Conservation (phyloP, 2,797 vertebrate species). For the Sebastolobus altivelis region DNA sequence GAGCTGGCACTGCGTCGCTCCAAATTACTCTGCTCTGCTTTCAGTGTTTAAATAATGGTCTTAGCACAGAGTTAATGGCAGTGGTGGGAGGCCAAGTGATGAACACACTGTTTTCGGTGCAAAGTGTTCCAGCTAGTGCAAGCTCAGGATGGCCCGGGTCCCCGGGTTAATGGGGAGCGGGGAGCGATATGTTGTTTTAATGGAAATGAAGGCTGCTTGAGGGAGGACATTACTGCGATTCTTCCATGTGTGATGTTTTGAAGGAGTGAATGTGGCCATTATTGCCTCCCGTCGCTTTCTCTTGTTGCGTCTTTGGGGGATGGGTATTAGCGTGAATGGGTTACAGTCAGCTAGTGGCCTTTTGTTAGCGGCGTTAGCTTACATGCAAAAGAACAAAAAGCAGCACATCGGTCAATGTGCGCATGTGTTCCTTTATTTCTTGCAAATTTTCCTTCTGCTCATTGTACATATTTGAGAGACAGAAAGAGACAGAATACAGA, state of each 20-base stretch:
- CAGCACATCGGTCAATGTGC: slow-evolving; percentile 46
- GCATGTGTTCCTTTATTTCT: slow-evolving; percentile 15
- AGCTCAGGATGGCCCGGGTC: slow-evolving; percentile 55
- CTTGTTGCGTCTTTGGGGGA: slow-evolving; percentile 62
- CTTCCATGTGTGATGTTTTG: slow-evolving; percentile 73
- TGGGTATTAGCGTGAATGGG: slow-evolving; percentile 49
- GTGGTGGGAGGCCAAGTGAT: slow-evolving; percentile 74
- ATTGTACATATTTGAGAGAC: slow-evolving; percentile 27
- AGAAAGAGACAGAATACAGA: slow-evolving; percentile 9
- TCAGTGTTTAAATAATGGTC: slow-evolving; percentile 81
- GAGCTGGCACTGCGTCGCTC: slow-evolving; percentile 70
- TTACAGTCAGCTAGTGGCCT: slow-evolving; percentile 62
- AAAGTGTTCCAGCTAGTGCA: slow-evolving; percentile 58
- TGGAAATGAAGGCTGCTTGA: slow-evolving; percentile 76
- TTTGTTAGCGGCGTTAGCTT: slow-evolving; percentile 62
- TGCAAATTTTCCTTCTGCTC: slow-evolving; percentile 2
- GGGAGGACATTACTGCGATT: slow-evolving; percentile 71
- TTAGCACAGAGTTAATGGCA: slow-evolving; percentile 72
- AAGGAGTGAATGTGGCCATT: slow-evolving; percentile 68
- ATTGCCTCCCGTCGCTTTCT: slow-evolving; percentile 58
- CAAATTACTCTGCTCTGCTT: slow-evolving; percentile 73
- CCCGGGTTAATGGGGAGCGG: slow-evolving; percentile 64
- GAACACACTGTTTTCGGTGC: slow-evolving; percentile 65
- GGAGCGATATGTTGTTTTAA: slow-evolving; percentile 76
- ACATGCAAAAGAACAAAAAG: slow-evolving; percentile 59